Base-by-base conservation (phyloP, 2,113 vertebrate species). In the Lampris incognitus region DNA sequence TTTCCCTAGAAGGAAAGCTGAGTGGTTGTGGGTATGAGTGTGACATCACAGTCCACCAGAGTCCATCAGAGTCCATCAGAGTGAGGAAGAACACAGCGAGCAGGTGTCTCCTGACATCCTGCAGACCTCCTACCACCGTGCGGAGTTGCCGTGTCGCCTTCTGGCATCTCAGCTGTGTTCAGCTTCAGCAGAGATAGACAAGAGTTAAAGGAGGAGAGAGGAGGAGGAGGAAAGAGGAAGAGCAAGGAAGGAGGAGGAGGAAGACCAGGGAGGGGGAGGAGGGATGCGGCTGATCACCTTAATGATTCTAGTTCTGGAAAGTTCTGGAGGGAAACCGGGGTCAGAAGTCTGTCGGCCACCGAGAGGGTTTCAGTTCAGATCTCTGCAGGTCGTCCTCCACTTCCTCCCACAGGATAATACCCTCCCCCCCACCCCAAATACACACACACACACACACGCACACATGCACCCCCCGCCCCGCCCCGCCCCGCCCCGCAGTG, bases 271-370 rank as follows among this genome's bases (percentile, higher is more conserved):
- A 65, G 66, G 56, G 44, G 4, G 44, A 7, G 44, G 7, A 4
- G 60, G 49, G 37, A 60, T 58, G 11, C 54, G 50, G 83, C 85
- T 87, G 95, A 95, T 96, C 95, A 96, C 95, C 94, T 94, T 85
- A 94, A 94, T 93, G 93, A 93, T 95, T 95, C 95, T 95, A 94
- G 92, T 94, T 94, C 95, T 95, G 95, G 96, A 93, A 95, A 92
- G 89, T 92, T 91, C 58, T 95, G 94, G 93, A 95, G 91, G 92
- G 74, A 85, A n/a, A 94, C 91, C 93, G 94, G 93, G 92, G 93
- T 94, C 93, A 92, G 91, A 95, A 24, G 24, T 93, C 92, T 91
- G 92, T 62, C 24, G 24, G 52, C 83, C 90, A 57, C 91, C 4
- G 88, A 56, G 69, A 76, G 76, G 69, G 79, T 84, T 82, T 81